These are phyloP conservation scores for Gasterosteus nipponicus DNA, from an alignment of 2,113 vertebrate genomes.

Conservation along the genomic window DNA sequence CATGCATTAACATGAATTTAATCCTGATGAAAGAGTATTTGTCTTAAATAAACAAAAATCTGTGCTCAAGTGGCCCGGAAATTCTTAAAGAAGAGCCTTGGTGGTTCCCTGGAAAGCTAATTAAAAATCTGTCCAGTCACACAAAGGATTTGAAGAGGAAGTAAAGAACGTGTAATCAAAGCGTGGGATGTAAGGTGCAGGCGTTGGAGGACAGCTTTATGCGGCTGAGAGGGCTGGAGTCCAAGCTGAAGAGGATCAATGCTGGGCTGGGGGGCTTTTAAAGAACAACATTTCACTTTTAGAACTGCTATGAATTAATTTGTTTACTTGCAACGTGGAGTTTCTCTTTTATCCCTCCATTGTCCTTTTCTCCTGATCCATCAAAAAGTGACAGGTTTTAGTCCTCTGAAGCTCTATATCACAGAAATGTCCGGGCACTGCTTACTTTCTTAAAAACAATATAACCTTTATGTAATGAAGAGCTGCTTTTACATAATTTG, in stretches of 20 bases:
- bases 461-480: neutral
- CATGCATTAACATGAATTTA: neutral
- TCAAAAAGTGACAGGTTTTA: neutral
- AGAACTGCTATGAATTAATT: neutral
- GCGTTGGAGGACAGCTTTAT: constrained; percentile 19
- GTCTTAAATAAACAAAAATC: neutral
- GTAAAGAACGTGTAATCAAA: constrained; percentile 30
- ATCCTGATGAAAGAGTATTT: neutral
- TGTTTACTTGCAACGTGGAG: neutral
- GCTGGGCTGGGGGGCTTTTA: neutral
- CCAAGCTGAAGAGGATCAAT: neutral
- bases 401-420: neutral
- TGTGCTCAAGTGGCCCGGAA: constrained; percentile 5
- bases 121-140: constrained; percentile 39
- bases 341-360: neutral
- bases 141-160: constrained; percentile 32
- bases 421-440: neutral
- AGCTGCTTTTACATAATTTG: neutral
- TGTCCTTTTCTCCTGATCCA: neutral
- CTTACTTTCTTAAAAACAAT: neutral
- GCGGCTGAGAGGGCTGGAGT: constrained; percentile 25
- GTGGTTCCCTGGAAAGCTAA: constrained; percentile 26
- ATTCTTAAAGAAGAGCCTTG: constrained; percentile 1
- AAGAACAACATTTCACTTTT: neutral
- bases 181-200: constrained; percentile 30